phyloP scores from a whole-genome alignment of 2,113 vertebrate genomes.

The Cynopterus brachyotis region DNA sequence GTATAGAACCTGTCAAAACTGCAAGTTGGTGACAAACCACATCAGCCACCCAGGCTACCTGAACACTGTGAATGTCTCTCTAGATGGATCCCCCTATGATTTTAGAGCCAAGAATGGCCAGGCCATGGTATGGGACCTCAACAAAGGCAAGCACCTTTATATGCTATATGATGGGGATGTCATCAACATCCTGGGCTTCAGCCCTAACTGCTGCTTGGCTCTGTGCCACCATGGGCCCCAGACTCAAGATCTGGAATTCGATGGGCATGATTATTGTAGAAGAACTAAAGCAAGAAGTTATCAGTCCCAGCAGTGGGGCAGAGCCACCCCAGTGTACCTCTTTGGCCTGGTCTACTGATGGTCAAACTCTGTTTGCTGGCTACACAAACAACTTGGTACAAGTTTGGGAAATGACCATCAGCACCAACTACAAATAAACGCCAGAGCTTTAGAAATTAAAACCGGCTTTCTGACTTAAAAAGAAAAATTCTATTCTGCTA shows the following conservation, averaged over 20 bases:
- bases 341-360: slow-evolving; percentile 94
- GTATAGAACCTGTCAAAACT: slow-evolving; percentile 96
- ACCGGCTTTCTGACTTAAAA: not conserved
- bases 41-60: slow-evolving; percentile 92
- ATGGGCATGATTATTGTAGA: slow-evolving; percentile 95
- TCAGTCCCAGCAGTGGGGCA: slow-evolving; percentile 95
- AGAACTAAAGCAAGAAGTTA: slow-evolving; percentile 94
- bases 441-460: not conserved
- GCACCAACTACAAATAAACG: not conserved
- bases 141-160: slow-evolving; percentile 94
- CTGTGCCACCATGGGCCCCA: slow-evolving; percentile 92
- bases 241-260: slow-evolving; percentile 96
- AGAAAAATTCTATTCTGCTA: not conserved
- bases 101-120: slow-evolving; percentile 94
- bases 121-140: slow-evolving; percentile 96
- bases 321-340: slow-evolving; percentile 92
- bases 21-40: slow-evolving; percentile 96
- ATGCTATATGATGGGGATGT: slow-evolving; percentile 91
- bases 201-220: slow-evolving; percentile 96
- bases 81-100: slow-evolving; percentile 92
- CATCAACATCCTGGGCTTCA: slow-evolving; percentile 94
- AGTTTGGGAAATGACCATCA: not conserved
- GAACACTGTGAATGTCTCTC: slow-evolving; percentile 93
- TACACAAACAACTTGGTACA: not conserved
- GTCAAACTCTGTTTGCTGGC: slow-evolving; percentile 83